Conservation (phyloP, 2,888 invertebrate species). For the Aproaerema taeniolella region DNA sequence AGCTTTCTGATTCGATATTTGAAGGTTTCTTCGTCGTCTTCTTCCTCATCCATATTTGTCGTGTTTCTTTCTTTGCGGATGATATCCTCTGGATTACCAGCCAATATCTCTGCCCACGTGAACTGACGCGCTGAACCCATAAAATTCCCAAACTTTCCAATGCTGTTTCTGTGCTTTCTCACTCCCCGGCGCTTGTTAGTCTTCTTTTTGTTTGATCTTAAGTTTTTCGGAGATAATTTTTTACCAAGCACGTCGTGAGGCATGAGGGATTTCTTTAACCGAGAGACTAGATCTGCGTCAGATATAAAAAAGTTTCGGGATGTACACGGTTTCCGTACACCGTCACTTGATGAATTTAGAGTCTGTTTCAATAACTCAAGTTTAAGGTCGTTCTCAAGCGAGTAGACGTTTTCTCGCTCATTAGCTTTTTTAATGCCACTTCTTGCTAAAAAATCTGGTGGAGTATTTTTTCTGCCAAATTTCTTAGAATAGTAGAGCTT, state of each 20-base stretch:
- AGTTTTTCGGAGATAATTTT: constrained; percentile 79
- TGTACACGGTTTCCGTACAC: constrained; percentile 61
- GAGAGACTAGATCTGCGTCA: constrained; percentile 62
- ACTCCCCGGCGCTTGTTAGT: constrained; percentile 63
- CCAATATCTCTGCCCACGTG: constrained; percentile 82
- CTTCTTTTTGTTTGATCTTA: constrained; percentile 77
- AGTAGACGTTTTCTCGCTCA: constrained; percentile 63
- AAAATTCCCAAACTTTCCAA: constrained; percentile 71
- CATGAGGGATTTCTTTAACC: constrained; percentile 67
- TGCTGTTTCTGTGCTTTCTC: constrained; percentile 58
- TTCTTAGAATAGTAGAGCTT: constrained; percentile 52
- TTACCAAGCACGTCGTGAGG: constrained; percentile 69
- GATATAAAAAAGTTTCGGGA: constrained; percentile 70
- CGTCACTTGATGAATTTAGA: constrained; percentile 63
- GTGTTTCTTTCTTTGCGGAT: constrained; percentile 69
- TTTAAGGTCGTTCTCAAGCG: constrained; percentile 61
- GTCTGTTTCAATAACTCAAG: constrained; percentile 61
- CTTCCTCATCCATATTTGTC: constrained; percentile 31
- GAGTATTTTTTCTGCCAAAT: constrained; percentile 58
- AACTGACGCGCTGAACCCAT: constrained; percentile 76
- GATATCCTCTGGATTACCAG: constrained; percentile 80
- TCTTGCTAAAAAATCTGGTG: constrained; percentile 52
- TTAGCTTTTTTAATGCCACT: constrained; percentile 60
- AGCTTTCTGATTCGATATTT: constrained; percentile 65
- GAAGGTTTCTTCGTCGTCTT: constrained; percentile 51